phyloP scores from a whole-genome alignment of 92 coral and sea anemone genomes.

The Bergia puertoricense region DNA sequence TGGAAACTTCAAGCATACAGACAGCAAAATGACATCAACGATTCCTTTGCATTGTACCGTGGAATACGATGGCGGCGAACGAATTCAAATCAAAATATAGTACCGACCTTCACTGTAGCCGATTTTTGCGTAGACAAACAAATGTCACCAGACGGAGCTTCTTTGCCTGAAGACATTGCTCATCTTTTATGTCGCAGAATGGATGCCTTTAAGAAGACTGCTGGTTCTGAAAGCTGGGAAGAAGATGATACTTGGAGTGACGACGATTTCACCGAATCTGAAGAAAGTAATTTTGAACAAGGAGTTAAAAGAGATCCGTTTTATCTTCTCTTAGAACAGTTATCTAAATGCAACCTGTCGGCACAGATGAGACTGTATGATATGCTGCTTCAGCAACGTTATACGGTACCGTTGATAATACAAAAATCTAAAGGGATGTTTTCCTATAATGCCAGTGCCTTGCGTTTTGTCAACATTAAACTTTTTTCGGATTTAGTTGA shows the following conservation, averaged over 20 bases:
- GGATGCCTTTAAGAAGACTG: not conserved
- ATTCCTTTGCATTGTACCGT: not conserved
- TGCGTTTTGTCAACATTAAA: not conserved
- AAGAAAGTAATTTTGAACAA: not conserved
- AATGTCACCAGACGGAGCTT: not conserved
- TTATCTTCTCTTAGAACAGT: not conserved
- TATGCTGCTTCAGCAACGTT: constrained; percentile 17
- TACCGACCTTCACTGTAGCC: not conserved
- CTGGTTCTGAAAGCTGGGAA: not conserved
- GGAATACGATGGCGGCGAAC: constrained; percentile 2
- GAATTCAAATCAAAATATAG: not conserved
- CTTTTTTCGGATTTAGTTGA: not conserved
- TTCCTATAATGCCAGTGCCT: not conserved
- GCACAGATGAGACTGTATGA: constrained; percentile 14
- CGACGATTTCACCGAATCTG: not conserved
- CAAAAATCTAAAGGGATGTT: no score
- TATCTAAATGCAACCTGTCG: not conserved
- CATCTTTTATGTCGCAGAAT: constrained; percentile 11
- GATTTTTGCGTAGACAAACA: not conserved
- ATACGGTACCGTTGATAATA: not conserved
- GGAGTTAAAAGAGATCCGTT: not conserved
- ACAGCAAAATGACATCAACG: not conserved
- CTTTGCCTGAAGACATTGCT: not conserved
- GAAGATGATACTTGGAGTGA: not conserved
- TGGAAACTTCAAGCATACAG: not conserved